Base-by-base conservation (phyloP, 1,140 invertebrate genomes). In the Pseudobourletiella spinata region DNA sequence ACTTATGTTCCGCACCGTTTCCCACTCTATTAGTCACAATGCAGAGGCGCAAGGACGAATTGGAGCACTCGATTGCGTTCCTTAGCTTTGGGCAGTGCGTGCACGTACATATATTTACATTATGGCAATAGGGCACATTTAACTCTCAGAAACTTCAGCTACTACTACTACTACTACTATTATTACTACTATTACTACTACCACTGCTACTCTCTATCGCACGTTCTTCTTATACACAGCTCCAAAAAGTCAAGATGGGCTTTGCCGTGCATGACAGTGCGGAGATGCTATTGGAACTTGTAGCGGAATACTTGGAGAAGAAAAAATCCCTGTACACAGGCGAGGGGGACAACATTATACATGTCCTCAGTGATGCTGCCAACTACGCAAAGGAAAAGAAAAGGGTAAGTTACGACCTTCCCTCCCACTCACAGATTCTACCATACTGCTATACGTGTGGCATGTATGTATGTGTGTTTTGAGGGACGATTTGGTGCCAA, bases 301-400 rank as follows among this genome's bases (percentile, higher is more conserved):
- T 68, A 6, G 43, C 24, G 43, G 43, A 35, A 20, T 56, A 63
- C 42, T 20, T 68, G n/a, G 32, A 26, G 11, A 32, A 25, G 16
- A 63, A 56, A 46, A 63, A 26, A 14, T 52, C 58, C 29, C 32
- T 68, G 32, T 68, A 63, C 42, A 25, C 51, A 22, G 67, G 67
- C 11, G 67, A 68, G 59, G 67, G 67, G 42, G 67, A 65, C 20
- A 59, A 59, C 44, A 58, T 68, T 46, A 65, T 68, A 39, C 35
- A 44, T 32, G 39, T 68, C 18, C 35, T 68, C 14, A 30, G 43
- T 15, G 63, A 68, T 57, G 46, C 48, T 35, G 61, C 52, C 3
- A 59, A 63, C 16, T 68, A 63, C 39, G 35, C 54, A 24, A 18
- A 43, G 28, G 24, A 55, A 0, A 63, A 48, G 20, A 39, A 57